Conservation (phyloP, 35 echinoderm and acorn worm genomes). For the Ophiothrix spiculata region DNA sequence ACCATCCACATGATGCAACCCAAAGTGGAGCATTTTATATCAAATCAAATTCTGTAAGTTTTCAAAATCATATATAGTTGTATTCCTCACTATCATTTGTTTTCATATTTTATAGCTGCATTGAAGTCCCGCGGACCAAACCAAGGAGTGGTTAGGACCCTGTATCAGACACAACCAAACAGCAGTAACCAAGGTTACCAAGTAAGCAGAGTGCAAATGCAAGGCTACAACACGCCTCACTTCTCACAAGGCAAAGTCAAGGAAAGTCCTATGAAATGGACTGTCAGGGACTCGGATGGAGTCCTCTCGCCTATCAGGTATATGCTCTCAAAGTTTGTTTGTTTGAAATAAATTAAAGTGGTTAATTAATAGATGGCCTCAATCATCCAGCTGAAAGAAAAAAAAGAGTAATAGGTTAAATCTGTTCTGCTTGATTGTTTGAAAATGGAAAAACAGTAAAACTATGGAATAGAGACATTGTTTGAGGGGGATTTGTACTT, state of each 20-base stretch:
- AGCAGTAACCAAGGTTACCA: not conserved
- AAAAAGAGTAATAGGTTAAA: too few species aligned
- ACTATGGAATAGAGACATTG: too few species aligned
- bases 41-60: not conserved
- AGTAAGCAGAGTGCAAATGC: not conserved
- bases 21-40: not conserved
- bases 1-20: too few species aligned
- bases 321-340: too few species aligned
- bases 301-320: conserved; percentile 62
- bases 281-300: conserved; percentile 41
- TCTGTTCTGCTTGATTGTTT: too few species aligned
- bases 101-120: conserved; percentile 2
- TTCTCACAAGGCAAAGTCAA: not conserved
- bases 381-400: too few species aligned
- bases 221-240: not conserved
- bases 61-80: not conserved
- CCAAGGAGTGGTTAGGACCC: conserved; percentile 34
- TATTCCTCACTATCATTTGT: not conserved
- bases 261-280: conserved; percentile 50
- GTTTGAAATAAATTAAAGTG: too few species aligned
- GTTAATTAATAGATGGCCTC: too few species aligned
- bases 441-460: too few species aligned
- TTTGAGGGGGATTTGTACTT: too few species aligned
- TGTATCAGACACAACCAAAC: conserved; percentile 19
- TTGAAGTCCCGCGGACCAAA: conserved; percentile 20